Evolutionary conservation across 1,140 invertebrate species (phyloP).

Genomic region (Orius laevigatus): DNA sequence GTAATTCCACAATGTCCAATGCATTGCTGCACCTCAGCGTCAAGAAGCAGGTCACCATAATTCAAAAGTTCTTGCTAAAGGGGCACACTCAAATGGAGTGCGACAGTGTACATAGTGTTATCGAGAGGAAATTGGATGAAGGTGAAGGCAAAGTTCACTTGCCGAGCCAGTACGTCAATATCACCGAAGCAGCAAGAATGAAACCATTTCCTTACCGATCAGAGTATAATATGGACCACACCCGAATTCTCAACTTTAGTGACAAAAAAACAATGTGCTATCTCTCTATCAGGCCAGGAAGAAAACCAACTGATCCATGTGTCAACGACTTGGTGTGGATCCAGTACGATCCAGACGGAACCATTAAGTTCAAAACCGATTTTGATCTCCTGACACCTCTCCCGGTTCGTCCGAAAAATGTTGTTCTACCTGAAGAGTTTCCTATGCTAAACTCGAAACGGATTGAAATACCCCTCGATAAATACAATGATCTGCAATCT

Average conservation of each 20-base stretch:
- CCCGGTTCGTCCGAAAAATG: no score
- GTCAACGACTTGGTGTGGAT: no score
- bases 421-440: no score
- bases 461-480: no score
- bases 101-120: slow-evolving; percentile 22
- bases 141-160: background rate
- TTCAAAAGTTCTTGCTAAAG: slow-evolving; percentile 24
- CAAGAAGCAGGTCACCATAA: slow-evolving; percentile 18
- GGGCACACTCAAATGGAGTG: slow-evolving; percentile 26
- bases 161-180: slow-evolving; percentile 3
- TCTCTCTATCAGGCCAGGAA: slow-evolving; percentile 14
- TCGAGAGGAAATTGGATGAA: slow-evolving; percentile 15
- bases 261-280: background rate
- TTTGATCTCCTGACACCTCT: no score
- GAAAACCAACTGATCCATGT: slow-evolving; percentile 11
- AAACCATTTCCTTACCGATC: slow-evolving; percentile 17
- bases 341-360: no score
- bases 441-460: no score
- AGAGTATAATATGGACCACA: slow-evolving; percentile 12
- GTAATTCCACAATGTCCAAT: slow-evolving; percentile 22
- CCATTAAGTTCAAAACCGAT: no score
- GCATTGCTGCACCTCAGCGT: slow-evolving; percentile 17
- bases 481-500: no score
- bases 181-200: slow-evolving; percentile 7
- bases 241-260: slow-evolving; percentile 17